These are phyloP conservation scores for Muricea muricata DNA, from an alignment of 92 coral and sea anemone genomes.

Conservation along the genomic window DNA sequence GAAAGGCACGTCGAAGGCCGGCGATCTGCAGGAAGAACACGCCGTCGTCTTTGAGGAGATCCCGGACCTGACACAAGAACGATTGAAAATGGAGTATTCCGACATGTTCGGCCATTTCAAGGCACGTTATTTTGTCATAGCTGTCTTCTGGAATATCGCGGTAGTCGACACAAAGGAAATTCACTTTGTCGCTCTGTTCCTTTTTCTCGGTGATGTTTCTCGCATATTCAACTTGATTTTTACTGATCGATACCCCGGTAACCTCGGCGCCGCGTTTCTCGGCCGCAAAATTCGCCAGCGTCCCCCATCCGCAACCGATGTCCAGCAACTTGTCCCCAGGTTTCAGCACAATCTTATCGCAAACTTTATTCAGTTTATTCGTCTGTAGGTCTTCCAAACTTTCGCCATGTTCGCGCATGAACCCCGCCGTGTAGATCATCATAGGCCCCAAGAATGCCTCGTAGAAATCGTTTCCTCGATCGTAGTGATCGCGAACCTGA, in stretches of 20 bases:
- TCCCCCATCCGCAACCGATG: constrained; percentile 99
- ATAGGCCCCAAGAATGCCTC: constrained; percentile 90
- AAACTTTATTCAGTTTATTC: constrained; percentile 79
- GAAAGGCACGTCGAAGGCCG: constrained; percentile 99
- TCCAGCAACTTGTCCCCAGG: constrained; percentile 87
- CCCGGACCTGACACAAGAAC: constrained; percentile 91
- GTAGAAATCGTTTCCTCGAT: constrained; percentile 97
- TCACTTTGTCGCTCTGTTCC: constrained; percentile 61
- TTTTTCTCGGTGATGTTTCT: constrained; percentile 66
- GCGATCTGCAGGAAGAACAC: constrained; percentile 97
- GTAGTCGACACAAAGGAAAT: constrained; percentile 88
- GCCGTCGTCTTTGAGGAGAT: constrained; percentile 96
- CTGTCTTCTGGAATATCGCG: constrained; percentile 83
- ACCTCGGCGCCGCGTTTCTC: constrained; percentile 80
- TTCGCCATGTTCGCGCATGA: constrained; percentile 72
- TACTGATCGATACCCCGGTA: constrained; percentile 88
- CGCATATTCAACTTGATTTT: constrained; percentile 90
- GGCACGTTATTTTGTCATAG: constrained; percentile 92
- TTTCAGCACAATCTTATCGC: constrained; percentile 91
- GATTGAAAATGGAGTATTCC: constrained; percentile 90
- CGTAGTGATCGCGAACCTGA: constrained; percentile 97
- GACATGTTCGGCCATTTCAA: constrained; percentile 99
- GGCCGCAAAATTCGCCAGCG: constrained; percentile 91
- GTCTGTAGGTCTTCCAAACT: constrained; percentile 84
- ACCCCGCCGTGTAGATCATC: constrained; percentile 96